Evolutionary conservation across 2,113 vertebrate species (phyloP), one percentile per base, ranked within the genome.

Genomic region (Acrocephalus arundinaceus): DNA sequence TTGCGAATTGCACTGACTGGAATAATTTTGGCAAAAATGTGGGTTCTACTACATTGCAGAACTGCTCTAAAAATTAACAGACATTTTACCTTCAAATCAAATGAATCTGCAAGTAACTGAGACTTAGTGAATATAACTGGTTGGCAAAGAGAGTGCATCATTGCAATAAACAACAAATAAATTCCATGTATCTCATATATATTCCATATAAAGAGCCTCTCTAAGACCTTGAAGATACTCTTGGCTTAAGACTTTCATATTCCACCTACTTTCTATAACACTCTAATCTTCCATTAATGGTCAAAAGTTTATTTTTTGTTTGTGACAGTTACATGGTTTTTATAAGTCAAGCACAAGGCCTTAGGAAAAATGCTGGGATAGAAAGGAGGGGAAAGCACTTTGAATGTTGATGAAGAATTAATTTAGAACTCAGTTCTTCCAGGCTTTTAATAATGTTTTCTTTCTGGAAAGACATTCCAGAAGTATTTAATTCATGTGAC

Each of bases 371-470:
- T 61, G n/a, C 10, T 70, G 54, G 8, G 20, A 80, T 63, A 57
- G 70, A 79, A 80, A 28, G 28, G 23, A 85, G 19, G 10, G 33
- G 57, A n/a, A 79, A 87, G n/a, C 18, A 5, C 39, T 93, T 71
- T 77, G 59, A 93, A 90, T 45, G 75, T 28, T 1, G 6, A 83
- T 77, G 75, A 78, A 95, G 91, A 95, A 94, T 66, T 95, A 73
- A 87, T 91, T 89, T 73, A 93, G 73, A 78, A 55, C 35, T 84
- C 30, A 55, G 11, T 66, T 91, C 66, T 89, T 94, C 66, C 87
- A 94, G 74, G 62, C 62, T 87, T 96, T 89, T 96, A 89, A 95
- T 72, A 39, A 91, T 80, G 59, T 94, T 96, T 95, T 90, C 59
- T 79, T 93, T 94, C 37, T 93, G 87, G 93, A 96, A 92, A 91